Evolutionary conservation across 37 sponge, comb jelly and placozoan genomes (phyloP), one percentile per base, ranked within the genome.

Genomic region (Halichondria panicea): DNA sequence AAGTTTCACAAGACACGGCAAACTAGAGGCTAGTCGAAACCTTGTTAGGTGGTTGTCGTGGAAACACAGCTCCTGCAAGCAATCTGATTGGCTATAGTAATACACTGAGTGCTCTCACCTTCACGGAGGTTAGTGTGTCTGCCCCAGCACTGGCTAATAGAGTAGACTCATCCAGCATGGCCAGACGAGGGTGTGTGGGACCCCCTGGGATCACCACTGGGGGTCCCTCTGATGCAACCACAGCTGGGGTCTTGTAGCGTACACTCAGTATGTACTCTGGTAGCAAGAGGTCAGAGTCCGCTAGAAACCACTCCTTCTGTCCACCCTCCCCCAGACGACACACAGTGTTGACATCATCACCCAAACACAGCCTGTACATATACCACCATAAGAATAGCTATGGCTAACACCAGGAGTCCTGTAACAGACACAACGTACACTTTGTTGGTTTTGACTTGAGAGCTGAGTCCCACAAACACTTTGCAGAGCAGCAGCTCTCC

Each of bases 401-500:
- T 1, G 31, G 45, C 6, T 18, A 12, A 31, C 1, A 28, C 46
- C 0, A 44, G 62, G 54, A 46, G 66, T 6, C 54, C 31, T 53
- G 22, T 43, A 15, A 63, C 9, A 43, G 34, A 60, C 80, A 61
- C 56, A 80, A 70, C 8, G 30, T 31, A 34, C 63, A 55, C 40
- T n/a, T n/a, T n/a, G n/a, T n/a, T 34, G 62, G 11, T 50, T 6
- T 8, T 43, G 50, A 38, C 22, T 40, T 75, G 55, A 1, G 45
- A 66, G 27, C 43, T 53, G 38, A 77, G 63, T 5, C 89, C 89
- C 34, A 82, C 57, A 39, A 73, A 83, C 50, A 82, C 83, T 43
- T 89, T 89, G 43, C 89, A 89, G 50, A 89, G 77, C 18, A 90
- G 78, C 24, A 90, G 71, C 62, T 90, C 72, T 1, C 83, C 89